Evolutionary conservation across 2,888 invertebrate species (phyloP).

Genomic region (Spisula solida): DNA sequence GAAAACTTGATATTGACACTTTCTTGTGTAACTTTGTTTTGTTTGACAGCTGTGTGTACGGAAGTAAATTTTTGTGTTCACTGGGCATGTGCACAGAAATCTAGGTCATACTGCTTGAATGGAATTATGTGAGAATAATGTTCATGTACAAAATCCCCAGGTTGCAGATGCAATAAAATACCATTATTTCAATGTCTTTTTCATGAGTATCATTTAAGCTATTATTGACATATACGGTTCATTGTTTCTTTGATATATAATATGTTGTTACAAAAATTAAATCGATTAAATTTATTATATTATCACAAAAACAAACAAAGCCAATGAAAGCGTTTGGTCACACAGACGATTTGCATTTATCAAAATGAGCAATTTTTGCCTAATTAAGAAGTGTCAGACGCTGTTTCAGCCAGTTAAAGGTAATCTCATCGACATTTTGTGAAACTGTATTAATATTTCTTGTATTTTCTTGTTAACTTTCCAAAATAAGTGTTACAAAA

Average conservation of each 20-base stretch:
- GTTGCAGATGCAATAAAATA: background rate
- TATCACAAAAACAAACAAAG: background rate
- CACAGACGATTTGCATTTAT: background rate
- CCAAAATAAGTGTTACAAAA: too few relatives aligned
- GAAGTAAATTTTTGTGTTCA: constrained; percentile 2
- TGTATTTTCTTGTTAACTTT: too few relatives aligned
- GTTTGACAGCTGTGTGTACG: constrained; percentile 42
- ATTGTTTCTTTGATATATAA: background rate
- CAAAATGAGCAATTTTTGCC: constrained; percentile 26
- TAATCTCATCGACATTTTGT: background rate
- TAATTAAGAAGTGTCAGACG: constrained; percentile 1
- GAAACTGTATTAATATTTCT: too few relatives aligned
- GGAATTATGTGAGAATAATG: background rate
- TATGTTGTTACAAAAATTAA: background rate
- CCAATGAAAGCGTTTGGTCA: constrained; percentile 8
- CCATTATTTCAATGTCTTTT: background rate
- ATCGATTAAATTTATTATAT: background rate
- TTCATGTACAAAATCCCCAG: background rate
- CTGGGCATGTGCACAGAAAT: constrained; percentile 22
- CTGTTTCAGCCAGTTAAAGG: constrained; percentile 22
- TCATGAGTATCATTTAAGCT: background rate
- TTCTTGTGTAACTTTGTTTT: constrained; percentile 18
- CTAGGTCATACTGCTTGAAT: background rate
- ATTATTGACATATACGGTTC: background rate
- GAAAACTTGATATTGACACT: background rate